These are phyloP conservation scores for Drosophila merina DNA, from an alignment of 2,888 invertebrate species.

Conservation along the genomic window DNA sequence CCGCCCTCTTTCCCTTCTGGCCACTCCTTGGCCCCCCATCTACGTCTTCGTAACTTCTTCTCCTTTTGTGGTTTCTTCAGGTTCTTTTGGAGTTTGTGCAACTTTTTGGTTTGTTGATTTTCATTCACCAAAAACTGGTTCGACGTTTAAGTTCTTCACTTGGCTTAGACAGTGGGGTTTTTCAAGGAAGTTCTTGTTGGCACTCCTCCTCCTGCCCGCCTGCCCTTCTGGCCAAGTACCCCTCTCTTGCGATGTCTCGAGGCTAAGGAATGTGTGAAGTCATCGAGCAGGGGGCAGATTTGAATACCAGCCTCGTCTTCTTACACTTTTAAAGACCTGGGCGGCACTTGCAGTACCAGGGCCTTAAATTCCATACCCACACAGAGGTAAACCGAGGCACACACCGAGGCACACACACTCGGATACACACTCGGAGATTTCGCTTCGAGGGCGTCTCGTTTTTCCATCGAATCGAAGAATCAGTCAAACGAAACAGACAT, in stretches of 20 bases:
- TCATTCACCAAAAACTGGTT: slow-evolving; percentile 80
- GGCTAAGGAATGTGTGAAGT: slow-evolving; percentile 76
- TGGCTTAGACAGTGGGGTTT: slow-evolving; percentile 61
- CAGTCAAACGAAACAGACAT: slow-evolving; percentile 77
- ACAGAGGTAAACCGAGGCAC: slow-evolving; percentile 2
- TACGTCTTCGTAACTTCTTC: not conserved
- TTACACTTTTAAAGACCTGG: slow-evolving; percentile 74
- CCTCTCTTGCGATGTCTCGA: slow-evolving; percentile 1
- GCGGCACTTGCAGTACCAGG: slow-evolving; percentile 66
- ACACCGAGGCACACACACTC: no score
- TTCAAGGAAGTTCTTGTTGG: slow-evolving; percentile 73
- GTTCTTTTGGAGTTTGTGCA: slow-evolving; percentile 50
- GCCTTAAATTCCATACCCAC: slow-evolving; percentile 52
- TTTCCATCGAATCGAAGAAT: slow-evolving; percentile 74
- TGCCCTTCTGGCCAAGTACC: not conserved
- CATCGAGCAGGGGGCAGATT: slow-evolving; percentile 65
- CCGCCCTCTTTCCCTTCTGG: not conserved
- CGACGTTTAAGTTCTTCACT: slow-evolving; percentile 59
- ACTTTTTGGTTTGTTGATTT: slow-evolving; percentile 73
- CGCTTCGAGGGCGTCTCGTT: slow-evolving; percentile 65
- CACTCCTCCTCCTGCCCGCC: slow-evolving; percentile 7
- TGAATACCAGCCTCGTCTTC: slow-evolving; percentile 69
- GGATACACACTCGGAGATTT: slow-evolving; percentile 6
- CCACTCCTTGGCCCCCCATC: not conserved
- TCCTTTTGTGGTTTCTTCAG: slow-evolving; percentile 34